Conservation (phyloP, 2,113 vertebrate genomes). For the Delphinus delphis region DNA sequence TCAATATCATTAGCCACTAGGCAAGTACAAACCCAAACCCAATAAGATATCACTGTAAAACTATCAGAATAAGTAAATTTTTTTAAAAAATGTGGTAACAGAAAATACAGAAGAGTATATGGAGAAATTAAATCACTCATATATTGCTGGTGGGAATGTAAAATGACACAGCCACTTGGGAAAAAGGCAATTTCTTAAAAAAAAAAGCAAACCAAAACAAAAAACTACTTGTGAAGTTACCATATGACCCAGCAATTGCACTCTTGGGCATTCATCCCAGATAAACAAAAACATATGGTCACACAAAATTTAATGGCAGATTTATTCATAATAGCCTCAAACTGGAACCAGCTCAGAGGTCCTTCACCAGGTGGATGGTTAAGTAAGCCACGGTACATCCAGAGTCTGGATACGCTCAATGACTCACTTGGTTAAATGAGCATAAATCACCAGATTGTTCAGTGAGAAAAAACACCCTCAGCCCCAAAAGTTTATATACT, state of each 20-base stretch:
- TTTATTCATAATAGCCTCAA: background rate
- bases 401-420: accelerated
- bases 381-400: accelerated
- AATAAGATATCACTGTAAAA: background rate
- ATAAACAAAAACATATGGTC: background rate
- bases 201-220: background rate
- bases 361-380: background rate
- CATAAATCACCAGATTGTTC: background rate
- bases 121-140: background rate
- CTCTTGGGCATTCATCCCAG: background rate
- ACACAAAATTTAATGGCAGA: background rate
- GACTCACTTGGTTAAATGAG: no score
- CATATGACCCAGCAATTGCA: background rate
- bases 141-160: background rate
- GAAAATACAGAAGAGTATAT: no score
- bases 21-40: background rate
- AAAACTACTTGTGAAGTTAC: background rate
- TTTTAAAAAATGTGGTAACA: background rate
- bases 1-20: background rate
- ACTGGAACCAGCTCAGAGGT: no score
- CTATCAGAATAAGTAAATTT: background rate
- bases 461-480: background rate
- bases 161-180: background rate
- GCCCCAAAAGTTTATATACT: accelerated
- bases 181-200: background rate